phyloP scores from a whole-genome alignment of 2,797 vertebrate species.

The Xiphophorus birchmanni region DNA sequence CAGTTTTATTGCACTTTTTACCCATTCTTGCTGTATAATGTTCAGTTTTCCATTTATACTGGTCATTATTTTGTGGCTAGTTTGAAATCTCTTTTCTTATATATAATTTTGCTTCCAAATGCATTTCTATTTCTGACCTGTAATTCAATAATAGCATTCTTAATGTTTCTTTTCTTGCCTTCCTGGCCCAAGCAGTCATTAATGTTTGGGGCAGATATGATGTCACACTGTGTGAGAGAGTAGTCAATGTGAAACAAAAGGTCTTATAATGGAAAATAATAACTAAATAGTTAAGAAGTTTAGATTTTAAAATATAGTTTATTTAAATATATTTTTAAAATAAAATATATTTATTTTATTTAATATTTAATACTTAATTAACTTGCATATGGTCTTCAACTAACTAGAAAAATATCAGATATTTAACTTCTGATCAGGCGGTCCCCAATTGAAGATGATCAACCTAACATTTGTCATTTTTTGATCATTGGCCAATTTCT shows the following conservation, averaged over 20 bases:
- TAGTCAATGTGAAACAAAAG: not conserved
- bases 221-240: not conserved
- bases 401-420: not conserved
- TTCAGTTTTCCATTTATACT: conserved; percentile 27
- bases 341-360: no score
- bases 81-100: not conserved
- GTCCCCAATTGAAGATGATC: not conserved
- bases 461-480: not conserved
- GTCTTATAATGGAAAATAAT: not conserved
- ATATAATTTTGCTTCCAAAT: not conserved
- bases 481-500: not conserved
- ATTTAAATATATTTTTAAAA: not conserved
- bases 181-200: not conserved
- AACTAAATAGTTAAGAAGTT: not conserved
- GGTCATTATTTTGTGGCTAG: not conserved
- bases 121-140: not conserved
- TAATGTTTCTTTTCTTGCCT: not conserved
- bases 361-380: no score
- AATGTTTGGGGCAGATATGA: not conserved
- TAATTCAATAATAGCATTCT: not conserved
- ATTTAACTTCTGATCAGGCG: not conserved
- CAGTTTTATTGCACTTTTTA: conserved; percentile 25
- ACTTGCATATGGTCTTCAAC: not conserved
- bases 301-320: not conserved
- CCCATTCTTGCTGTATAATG: conserved; percentile 6